phyloP scores from a whole-genome alignment of 2,113 vertebrate genomes.

The Psilopogon haemacephalus region DNA sequence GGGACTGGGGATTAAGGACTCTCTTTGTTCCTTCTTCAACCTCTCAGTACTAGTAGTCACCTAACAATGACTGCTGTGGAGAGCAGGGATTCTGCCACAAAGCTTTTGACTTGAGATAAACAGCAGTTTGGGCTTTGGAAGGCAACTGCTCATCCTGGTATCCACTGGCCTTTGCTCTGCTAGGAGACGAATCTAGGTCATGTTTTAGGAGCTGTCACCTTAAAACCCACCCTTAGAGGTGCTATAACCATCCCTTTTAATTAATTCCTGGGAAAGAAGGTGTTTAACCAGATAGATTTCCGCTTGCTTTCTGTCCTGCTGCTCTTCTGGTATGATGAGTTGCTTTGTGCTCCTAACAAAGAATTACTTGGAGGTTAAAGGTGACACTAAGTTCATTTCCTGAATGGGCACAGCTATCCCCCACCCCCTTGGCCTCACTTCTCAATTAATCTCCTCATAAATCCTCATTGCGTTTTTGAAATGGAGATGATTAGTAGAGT shows the following conservation, averaged over 20 bases:
- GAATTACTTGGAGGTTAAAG: slow-evolving; percentile 44
- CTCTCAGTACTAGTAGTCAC: not conserved
- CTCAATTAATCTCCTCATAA: slow-evolving; percentile 54
- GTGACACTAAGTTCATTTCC: slow-evolving; percentile 20
- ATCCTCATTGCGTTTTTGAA: slow-evolving; percentile 20
- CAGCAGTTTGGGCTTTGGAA: not conserved
- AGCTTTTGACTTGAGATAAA: not conserved
- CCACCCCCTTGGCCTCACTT: not conserved
- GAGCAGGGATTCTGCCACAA: not conserved
- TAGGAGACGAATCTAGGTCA: not conserved
- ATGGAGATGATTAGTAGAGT: slow-evolving; percentile 28
- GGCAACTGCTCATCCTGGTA: rapidly evolving
- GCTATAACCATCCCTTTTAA: not conserved
- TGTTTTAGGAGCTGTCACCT: not conserved
- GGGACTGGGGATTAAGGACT: not conserved
- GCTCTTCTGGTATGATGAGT: slow-evolving; percentile 27
- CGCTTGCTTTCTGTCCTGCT: slow-evolving; percentile 14
- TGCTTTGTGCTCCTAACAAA: slow-evolving; percentile 44
- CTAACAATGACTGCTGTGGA: not conserved
- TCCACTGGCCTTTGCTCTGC: not conserved
- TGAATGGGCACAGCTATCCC: not conserved
- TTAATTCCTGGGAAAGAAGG: slow-evolving; percentile 21
- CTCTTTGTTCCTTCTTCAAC: not conserved
- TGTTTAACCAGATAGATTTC: slow-evolving; percentile 36
- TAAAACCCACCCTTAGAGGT: not conserved